These are phyloP conservation scores for Apostichopus japonicus DNA, from an alignment of 35 echinoderm and acorn worm genomes.

Conservation along the genomic window DNA sequence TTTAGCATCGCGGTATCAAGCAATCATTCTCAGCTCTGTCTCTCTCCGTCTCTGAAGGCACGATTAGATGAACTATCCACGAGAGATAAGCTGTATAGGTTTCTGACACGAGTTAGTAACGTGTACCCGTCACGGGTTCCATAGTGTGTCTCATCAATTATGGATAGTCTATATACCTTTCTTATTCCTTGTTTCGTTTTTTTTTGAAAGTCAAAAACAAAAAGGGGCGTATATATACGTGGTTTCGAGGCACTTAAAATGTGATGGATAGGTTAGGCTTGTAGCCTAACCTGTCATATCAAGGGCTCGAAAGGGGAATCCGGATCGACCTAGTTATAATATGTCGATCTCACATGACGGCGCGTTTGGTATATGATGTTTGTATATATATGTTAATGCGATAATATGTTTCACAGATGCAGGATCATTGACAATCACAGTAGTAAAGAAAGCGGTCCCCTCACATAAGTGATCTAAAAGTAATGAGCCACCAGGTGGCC, in stretches of 20 bases:
- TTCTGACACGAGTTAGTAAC: background rate
- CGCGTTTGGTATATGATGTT: background rate
- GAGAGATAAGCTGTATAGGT: background rate
- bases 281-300: background rate
- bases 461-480: background rate
- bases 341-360: background rate
- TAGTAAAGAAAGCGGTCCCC: background rate
- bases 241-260: background rate
- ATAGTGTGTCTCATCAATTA: background rate
- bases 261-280: background rate
- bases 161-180: background rate
- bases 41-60: no score
- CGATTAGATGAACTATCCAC: background rate
- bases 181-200: no score
- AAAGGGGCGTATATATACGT: background rate
- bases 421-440: background rate
- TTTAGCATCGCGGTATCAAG: no score
- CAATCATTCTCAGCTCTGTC: no score
- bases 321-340: background rate
- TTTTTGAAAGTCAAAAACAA: no score
- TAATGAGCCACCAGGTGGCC: background rate
- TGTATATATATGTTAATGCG: background rate
- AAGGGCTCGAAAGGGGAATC: background rate
- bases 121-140: background rate
- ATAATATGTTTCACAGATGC: background rate